A percentile compares a stretch with the other conserved stretches of the same genome.
Evolutionary conservation across 2,797 vertebrate genomes (phyloP).

Genomic region (Myoxocephalus aenaeus): DNA sequence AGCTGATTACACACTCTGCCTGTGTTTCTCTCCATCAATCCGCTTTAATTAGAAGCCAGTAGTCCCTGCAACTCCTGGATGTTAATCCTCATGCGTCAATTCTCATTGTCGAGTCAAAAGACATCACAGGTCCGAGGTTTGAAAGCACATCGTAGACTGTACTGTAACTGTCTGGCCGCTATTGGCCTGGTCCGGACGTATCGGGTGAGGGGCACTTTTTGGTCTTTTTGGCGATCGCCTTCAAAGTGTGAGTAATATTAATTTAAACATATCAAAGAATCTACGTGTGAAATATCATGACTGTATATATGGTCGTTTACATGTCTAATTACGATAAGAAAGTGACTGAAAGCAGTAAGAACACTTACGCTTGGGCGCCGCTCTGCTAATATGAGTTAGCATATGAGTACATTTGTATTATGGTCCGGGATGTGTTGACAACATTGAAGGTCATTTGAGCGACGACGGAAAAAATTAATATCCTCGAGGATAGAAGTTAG

Average conservation of each 20-base stretch:
- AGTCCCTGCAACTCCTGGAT: slow-evolving; percentile 38
- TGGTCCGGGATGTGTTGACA: too few relatives aligned
- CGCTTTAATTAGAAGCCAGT: slow-evolving; percentile 62
- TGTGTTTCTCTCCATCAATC: slow-evolving; percentile 56
- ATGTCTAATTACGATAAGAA: background rate
- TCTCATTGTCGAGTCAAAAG: slow-evolving; percentile 30
- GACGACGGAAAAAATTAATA: background rate
- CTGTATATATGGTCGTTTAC: background rate
- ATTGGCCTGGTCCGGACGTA: background rate
- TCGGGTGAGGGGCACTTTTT: background rate
- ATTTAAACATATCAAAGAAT: background rate
- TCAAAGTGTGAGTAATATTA: background rate
- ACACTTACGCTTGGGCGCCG: background rate
- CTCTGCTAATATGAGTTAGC: background rate
- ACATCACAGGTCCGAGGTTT: slow-evolving; percentile 6
- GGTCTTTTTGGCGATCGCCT: background rate
- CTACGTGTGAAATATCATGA: background rate
- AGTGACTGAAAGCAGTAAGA: background rate
- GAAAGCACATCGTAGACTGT: background rate
- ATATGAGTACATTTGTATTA: background rate
- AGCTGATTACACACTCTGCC: slow-evolving; percentile 56
- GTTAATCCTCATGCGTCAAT: slow-evolving; percentile 42
- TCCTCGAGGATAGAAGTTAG: background rate
- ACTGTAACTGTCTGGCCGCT: background rate
- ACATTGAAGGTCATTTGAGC: background rate